Base-by-base conservation (phyloP, 2,797 vertebrate species). In the Sphaeramia orbicularis region DNA sequence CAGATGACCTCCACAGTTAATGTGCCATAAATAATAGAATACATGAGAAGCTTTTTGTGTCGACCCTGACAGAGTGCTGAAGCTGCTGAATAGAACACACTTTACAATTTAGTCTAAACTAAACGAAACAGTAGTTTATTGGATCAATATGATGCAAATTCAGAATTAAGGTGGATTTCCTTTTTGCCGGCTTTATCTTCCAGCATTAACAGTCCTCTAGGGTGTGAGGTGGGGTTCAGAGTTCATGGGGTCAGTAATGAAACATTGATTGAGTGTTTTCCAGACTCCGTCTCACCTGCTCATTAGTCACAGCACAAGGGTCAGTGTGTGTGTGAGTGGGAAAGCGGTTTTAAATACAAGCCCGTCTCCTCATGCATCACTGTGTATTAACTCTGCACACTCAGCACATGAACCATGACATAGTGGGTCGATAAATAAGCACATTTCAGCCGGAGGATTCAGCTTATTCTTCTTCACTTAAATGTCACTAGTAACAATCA, bases 381-480 rank as follows among this genome's bases (percentile, higher is more conserved):
- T 63, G 56, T 49, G 40, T 44, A n/a, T 56, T 56, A 13, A 56
- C 19, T 58, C n/a, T 66, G 71, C 60, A 36, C 11, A 13, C 61
- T 81, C 67, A 84, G 79, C 78, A 80, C 54, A 64, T 35, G 42
- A 50, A 50, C 44, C 18, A 35, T 30, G 51, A 81, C 49, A 64
- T 43, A 60, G 43, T 62, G 0, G 14, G 40, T 77, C 76, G 71
- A 85, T 80, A 76, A 64, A 71, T 70, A 81, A 76, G 69, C 65
- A 63, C 80, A 76, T 74, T 82, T 24, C 45, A 42, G 48, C 60
- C 43, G 0, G 14, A 27, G 51, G 49, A 64, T n/a, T 9, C 0
- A 18, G 48, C 48, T 70, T 59, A 7, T 24, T 49, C 54, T 45
- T 73, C 53, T 2, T 49, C 51, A 44, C 57, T n/a, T 81, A 72